These are phyloP conservation scores for Anser cygnoides DNA, from an alignment of 2,113 vertebrate genomes.

Conservation along the genomic window DNA sequence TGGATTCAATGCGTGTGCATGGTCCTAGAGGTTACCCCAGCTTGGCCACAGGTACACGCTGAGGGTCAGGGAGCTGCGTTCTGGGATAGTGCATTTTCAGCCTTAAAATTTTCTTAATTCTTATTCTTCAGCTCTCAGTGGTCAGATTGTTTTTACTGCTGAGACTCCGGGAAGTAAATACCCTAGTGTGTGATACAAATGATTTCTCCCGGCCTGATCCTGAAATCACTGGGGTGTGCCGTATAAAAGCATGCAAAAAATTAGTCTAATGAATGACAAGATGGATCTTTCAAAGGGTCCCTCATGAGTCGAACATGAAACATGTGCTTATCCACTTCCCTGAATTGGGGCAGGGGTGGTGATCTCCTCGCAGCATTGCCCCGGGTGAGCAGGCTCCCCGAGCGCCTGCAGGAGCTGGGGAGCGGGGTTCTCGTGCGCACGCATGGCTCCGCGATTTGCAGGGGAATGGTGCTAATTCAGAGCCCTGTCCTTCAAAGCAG, in stretches of 20 bases:
- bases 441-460: not conserved
- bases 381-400: not conserved
- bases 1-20: not conserved
- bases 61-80: not conserved
- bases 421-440: not conserved
- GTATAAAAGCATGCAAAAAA: not conserved
- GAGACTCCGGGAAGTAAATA: not conserved
- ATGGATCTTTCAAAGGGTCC: not conserved
- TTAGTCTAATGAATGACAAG: not conserved
- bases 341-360: not conserved
- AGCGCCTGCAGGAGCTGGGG: not conserved
- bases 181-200: not conserved
- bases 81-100: not conserved
- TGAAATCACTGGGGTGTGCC: not conserved
- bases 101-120: fast-evolving
- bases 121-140: not conserved
- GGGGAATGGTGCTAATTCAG: constrained; percentile 10
- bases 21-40: not conserved
- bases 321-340: not conserved
- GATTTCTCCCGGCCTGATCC: not conserved
- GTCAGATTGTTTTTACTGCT: not conserved
- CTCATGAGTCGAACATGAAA: not conserved
- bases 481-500: constrained; percentile 57
- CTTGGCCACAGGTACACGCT: fast-evolving
- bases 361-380: not conserved